Conservation (phyloP, 2,888 invertebrate species). For the Cataglyphis altisquamis region DNA sequence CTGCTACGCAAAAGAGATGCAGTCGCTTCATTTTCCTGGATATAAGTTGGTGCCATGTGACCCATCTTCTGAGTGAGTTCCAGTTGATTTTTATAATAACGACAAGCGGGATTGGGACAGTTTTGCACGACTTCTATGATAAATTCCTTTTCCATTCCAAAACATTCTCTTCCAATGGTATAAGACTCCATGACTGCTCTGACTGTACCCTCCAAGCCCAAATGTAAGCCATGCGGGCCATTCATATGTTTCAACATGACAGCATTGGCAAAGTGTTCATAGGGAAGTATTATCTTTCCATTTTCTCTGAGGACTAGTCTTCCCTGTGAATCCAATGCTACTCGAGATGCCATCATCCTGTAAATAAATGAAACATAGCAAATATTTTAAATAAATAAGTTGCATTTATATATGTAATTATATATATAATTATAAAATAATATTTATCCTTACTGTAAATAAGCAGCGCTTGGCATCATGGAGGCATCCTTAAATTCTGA, state of each 20-base stretch:
- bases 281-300: slow-evolving; percentile 95
- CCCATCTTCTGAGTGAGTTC: slow-evolving; percentile 87
- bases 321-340: slow-evolving; percentile 94
- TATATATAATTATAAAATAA: background rate
- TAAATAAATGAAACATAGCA: slow-evolving; percentile 71
- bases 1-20: slow-evolving; percentile 81
- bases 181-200: slow-evolving; percentile 95
- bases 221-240: slow-evolving; percentile 94
- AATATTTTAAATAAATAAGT: background rate
- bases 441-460: slow-evolving; percentile 92
- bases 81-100: slow-evolving; percentile 95
- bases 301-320: slow-evolving; percentile 94
- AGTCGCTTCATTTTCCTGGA: slow-evolving; percentile 83
- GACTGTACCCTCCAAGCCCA: slow-evolving; percentile 94
- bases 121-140: slow-evolving; percentile 96
- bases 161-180: slow-evolving; percentile 93
- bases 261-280: slow-evolving; percentile 96
- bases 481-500: slow-evolving; percentile 95
- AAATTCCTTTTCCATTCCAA: slow-evolving; percentile 96
- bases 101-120: slow-evolving; percentile 95
- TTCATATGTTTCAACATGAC: slow-evolving; percentile 97
- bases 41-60: slow-evolving; percentile 83
- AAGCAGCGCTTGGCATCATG: slow-evolving; percentile 94
- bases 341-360: slow-evolving; percentile 95
- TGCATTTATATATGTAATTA: background rate